phyloP scores from a whole-genome alignment of 1,140 invertebrate genomes.

The Hyles euphorbiae region DNA sequence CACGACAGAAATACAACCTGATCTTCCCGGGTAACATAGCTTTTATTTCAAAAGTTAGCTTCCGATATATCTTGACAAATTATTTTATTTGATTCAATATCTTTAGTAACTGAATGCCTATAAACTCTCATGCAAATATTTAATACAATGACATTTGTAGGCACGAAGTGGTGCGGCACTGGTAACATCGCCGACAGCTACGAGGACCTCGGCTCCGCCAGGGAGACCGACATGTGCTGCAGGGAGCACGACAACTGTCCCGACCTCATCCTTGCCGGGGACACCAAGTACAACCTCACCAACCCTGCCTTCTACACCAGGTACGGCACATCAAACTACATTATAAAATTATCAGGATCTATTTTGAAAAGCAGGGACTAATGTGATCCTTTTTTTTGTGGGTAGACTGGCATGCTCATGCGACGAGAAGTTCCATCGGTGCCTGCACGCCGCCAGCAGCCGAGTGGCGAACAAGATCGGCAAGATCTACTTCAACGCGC shows the following conservation, averaged over 20 bases:
- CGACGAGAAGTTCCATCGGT: constrained; percentile 81
- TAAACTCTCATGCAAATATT: too few species aligned
- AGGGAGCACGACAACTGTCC: constrained; percentile 85
- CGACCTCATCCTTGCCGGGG: constrained; percentile 77
- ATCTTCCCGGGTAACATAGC: constrained; percentile 22
- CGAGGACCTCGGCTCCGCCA: constrained; percentile 81
- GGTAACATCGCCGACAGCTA: constrained; percentile 82
- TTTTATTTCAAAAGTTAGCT: too few species aligned
- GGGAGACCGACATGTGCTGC: constrained; percentile 85
- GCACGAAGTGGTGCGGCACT: constrained; percentile 83
- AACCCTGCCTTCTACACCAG: constrained; percentile 79
- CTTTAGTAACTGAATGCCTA: too few species aligned
- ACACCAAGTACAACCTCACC: constrained; percentile 77
- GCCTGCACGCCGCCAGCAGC: constrained; percentile 74
- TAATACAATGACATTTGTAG: too few species aligned
- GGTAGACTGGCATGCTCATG: constrained; percentile 80
- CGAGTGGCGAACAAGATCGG: constrained; percentile 78
- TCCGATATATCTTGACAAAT: too few species aligned
- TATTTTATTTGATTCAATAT: too few species aligned
- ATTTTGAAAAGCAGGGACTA: not conserved
- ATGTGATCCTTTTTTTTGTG: not conserved
- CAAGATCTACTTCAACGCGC: constrained; percentile 79
- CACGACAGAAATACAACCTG: constrained; percentile 7
- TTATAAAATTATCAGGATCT: too few species aligned
- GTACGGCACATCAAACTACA: constrained; percentile 33